A percentile compares a stretch with the other conserved stretches of the same genome.
These are phyloP conservation scores for Lasius fuliginosus DNA, from an alignment of 2,888 invertebrate species.

Conservation along the genomic window DNA sequence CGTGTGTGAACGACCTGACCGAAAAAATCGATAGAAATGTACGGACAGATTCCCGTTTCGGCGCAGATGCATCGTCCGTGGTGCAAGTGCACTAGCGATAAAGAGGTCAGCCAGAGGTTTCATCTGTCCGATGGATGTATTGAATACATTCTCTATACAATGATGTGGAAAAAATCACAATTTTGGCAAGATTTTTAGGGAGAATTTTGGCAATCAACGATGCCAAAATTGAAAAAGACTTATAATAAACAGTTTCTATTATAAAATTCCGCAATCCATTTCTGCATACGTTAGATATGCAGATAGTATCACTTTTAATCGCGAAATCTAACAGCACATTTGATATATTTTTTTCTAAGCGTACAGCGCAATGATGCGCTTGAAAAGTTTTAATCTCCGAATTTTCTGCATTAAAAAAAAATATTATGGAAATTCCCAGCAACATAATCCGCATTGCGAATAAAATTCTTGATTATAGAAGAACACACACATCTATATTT, in stretches of 20 bases:
- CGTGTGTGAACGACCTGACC: conserved; percentile 80
- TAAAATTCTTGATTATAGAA: neutral
- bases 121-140: conserved; percentile 27
- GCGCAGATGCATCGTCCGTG: conserved; percentile 71
- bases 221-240: conserved; percentile 4
- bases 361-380: neutral
- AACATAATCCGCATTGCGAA: neutral
- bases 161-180: conserved; percentile 16
- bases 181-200: conserved; percentile 54
- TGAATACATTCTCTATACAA: conserved; percentile 33
- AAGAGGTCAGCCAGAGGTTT: conserved; percentile 67
- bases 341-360: neutral
- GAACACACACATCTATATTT: neutral
- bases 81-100: conserved; percentile 67
- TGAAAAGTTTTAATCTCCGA: neutral
- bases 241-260: neutral
- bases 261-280: neutral
- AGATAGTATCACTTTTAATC: neutral
- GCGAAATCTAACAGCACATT: neutral
- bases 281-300: neutral
- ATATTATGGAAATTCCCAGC: neutral
- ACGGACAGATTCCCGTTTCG: conserved; percentile 74
- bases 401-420: neutral
- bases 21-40: conserved; percentile 82
- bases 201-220: conserved; percentile 56